Percentiles rank a stretch among this genome's conserved stretches.
Conservation (phyloP, 2,888 invertebrate species). For the Sepioteuthis lessoniana region DNA sequence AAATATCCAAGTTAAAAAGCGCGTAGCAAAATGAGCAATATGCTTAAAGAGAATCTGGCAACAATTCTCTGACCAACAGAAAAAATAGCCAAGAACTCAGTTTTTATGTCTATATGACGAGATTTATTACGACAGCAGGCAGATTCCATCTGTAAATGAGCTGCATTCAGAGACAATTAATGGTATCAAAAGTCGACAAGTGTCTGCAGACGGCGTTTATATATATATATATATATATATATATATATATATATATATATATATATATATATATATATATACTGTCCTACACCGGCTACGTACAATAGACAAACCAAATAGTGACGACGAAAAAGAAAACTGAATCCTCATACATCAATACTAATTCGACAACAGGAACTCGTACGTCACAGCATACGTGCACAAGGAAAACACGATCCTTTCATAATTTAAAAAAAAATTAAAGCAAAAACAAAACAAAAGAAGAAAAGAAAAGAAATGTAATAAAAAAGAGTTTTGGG, state of each 20-base stretch:
- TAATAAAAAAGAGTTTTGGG: background rate
- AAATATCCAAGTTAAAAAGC: background rate
- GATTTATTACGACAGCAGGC: background rate
- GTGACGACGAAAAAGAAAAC: background rate
- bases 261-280: background rate
- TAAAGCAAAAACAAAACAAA: background rate
- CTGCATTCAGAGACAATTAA: background rate
- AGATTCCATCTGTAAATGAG: background rate
- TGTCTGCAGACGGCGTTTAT: background rate
- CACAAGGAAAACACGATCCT: background rate
- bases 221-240: background rate
- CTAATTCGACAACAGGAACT: background rate
- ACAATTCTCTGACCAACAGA: background rate
- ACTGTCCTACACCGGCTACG: background rate
- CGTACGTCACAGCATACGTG: background rate
- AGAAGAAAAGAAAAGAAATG: too few species aligned
- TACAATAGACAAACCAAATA: background rate
- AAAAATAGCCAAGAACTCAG: background rate
- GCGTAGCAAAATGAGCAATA: background rate
- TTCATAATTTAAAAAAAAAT: background rate
- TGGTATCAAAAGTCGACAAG: constrained; percentile 2
- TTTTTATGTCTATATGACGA: background rate
- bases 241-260: too few species aligned
- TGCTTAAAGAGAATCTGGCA: background rate
- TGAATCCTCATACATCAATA: background rate